Conservation (phyloP, 1,140 invertebrate genomes). For the Armadillidium nasatum region DNA sequence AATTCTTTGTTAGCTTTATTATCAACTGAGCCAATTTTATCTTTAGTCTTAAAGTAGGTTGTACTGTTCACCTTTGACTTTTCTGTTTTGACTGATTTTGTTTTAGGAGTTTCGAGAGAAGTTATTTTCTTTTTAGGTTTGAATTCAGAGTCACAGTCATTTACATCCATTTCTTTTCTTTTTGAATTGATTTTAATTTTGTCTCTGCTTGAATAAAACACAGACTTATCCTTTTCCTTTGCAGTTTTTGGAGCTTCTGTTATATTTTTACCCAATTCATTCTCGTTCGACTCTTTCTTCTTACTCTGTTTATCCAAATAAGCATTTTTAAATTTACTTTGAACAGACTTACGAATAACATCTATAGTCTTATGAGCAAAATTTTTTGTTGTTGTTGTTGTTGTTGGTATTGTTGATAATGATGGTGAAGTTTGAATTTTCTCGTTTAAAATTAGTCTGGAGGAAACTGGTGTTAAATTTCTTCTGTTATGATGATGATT, state of each 20-base stretch:
- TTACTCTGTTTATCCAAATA: not conserved
- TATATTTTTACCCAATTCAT: no score
- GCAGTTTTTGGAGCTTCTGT: no score
- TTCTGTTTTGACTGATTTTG: not conserved
- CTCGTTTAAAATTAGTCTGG: no score
- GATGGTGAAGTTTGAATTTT: not conserved
- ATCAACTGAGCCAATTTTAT: no score
- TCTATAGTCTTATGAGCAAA: not conserved
- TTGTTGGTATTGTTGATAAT: not conserved
- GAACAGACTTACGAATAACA: constrained; percentile 4
- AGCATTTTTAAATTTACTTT: not conserved
- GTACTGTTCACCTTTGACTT: no score
- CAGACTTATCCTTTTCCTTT: not conserved
- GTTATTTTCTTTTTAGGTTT: not conserved
- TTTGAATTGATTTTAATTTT: not conserved
- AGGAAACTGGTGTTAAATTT: no score
- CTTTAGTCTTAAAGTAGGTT: no score
- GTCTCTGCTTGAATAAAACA: not conserved
- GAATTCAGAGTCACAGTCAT: not conserved
- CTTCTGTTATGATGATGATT: no score
- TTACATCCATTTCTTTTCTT: not conserved
- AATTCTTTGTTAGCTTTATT: no score
- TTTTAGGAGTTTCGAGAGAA: not conserved
- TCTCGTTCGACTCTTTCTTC: not conserved
- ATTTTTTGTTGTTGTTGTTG: not conserved